Evolutionary conservation across 1,140 invertebrate genomes (phyloP).

Genomic region (Cotesia typhae): DNA sequence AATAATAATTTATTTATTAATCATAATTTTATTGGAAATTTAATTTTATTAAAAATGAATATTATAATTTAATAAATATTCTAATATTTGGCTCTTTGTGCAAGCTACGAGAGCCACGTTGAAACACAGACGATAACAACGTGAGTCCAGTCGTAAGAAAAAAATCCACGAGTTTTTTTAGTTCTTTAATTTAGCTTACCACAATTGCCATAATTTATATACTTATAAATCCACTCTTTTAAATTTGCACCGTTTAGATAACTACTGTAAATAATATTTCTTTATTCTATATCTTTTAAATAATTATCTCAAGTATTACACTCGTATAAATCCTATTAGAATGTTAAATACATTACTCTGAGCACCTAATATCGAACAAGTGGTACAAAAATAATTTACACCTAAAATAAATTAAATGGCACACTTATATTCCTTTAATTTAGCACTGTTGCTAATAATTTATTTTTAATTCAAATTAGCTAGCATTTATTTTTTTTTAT

Average conservation of each 20-base stretch:
- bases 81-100: slow-evolving; percentile 53
- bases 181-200: slow-evolving; percentile 16
- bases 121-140: slow-evolving; percentile 62
- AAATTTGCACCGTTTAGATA: no score
- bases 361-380: slow-evolving; percentile 14
- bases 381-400: slow-evolving; percentile 5
- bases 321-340: slow-evolving; percentile 28
- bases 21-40: neutral
- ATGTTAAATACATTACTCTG: neutral
- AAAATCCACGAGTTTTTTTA: slow-evolving; percentile 34
- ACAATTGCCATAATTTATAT: no score
- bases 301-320: slow-evolving; percentile 18
- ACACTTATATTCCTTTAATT: neutral
- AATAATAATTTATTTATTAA: neutral
- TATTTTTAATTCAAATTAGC: slow-evolving; percentile 5
- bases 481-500: neutral
- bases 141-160: slow-evolving; percentile 56
- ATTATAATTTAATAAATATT: slow-evolving; percentile 17
- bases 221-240: no score
- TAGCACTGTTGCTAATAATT: no score
- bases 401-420: slow-evolving; percentile 1
- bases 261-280: slow-evolving; percentile 6
- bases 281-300: neutral
- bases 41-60: slow-evolving; percentile 11
- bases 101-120: slow-evolving; percentile 64